phyloP scores from a whole-genome alignment of 2,888 invertebrate genomes.

The Dicyrtoma fusca region DNA sequence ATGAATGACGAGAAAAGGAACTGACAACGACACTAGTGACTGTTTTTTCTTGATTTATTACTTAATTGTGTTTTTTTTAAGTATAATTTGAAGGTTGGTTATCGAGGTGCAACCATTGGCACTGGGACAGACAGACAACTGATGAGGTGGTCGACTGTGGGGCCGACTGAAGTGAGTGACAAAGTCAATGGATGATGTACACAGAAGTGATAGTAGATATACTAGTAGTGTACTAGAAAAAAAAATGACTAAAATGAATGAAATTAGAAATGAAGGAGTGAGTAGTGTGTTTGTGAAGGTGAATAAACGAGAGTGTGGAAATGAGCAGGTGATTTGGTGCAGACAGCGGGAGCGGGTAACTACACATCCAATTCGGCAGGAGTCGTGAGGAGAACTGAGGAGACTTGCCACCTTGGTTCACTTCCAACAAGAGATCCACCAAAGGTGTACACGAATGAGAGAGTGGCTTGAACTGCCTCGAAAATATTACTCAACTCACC shows the following conservation, averaged over 20 bases:
- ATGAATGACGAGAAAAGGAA: too few species aligned
- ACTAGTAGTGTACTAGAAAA: too few species aligned
- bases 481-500: conserved; percentile 7
- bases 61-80: too few species aligned
- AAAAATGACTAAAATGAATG: not conserved
- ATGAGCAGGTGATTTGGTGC: conserved; percentile 24
- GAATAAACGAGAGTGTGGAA: conserved; percentile 16
- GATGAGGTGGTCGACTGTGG: too few species aligned
- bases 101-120: too few species aligned
- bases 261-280: not conserved
- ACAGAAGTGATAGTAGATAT: too few species aligned
- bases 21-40: too few species aligned
- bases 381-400: conserved; percentile 15
- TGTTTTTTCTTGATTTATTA: too few species aligned
- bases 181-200: too few species aligned
- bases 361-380: conserved; percentile 17
- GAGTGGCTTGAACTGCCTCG: not conserved
- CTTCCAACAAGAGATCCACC: not conserved
- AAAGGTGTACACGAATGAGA: conserved; percentile 13
- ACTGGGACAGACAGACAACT: too few species aligned
- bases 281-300: not conserved
- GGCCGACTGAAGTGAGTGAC: too few species aligned
- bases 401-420: not conserved
- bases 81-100: too few species aligned
- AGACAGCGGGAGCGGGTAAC: conserved; percentile 19